Evolutionary conservation across 1,140 invertebrate genomes (phyloP).

Genomic region (Drosophila auraria): DNA sequence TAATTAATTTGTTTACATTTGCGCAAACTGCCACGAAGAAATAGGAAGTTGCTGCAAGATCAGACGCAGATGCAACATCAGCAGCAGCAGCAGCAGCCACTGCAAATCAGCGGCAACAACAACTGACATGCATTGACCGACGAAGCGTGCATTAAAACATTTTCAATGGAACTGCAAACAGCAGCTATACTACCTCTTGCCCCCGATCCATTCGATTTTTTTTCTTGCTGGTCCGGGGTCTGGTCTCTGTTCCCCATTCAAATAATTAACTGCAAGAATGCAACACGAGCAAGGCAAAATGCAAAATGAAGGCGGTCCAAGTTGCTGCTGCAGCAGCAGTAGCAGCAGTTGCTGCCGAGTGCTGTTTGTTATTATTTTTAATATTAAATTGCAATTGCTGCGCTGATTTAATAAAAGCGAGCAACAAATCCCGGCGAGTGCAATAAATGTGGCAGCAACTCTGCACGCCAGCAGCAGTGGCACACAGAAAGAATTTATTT

Average conservation of each 20-base stretch:
- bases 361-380: constrained; percentile 84
- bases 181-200: constrained; percentile 42
- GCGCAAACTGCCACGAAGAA: constrained; percentile 73
- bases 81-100: constrained; percentile 9
- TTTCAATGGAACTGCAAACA: constrained; percentile 78
- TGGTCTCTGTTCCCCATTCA: constrained; percentile 62
- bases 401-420: constrained; percentile 82
- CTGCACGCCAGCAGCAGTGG: background rate
- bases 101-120: constrained; percentile 44
- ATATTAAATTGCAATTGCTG: constrained; percentile 84
- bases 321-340: constrained; percentile 32
- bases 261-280: constrained; percentile 83
- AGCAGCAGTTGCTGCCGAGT: constrained; percentile 33
- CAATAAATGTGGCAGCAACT: constrained; percentile 75
- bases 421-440: constrained; percentile 71
- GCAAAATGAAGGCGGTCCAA: constrained; percentile 59
- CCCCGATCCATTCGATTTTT: constrained; percentile 17
- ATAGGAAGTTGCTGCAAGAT: constrained; percentile 80
- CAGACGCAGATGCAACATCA: constrained; percentile 78
- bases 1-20: constrained; percentile 84
- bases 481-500: background rate
- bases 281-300: constrained; percentile 75
- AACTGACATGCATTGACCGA: constrained; percentile 78
- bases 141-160: constrained; percentile 83
- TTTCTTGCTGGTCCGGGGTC: constrained; percentile 29